These are phyloP conservation scores for Pavo muticus DNA, from an alignment of 2,113 vertebrate genomes.

Conservation along the genomic window DNA sequence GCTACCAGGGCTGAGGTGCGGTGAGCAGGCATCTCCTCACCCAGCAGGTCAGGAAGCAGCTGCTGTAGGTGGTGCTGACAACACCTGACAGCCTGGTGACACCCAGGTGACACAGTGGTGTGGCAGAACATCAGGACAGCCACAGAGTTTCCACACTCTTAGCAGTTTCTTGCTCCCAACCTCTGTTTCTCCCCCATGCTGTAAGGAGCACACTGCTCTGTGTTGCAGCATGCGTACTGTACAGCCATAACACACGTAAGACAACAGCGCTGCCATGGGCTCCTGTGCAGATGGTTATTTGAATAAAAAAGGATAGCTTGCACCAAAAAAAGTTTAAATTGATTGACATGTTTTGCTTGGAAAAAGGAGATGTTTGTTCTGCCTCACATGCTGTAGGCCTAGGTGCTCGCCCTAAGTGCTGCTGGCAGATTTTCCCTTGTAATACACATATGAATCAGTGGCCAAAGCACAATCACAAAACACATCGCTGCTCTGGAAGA, in stretches of 20 bases:
- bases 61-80: neutral
- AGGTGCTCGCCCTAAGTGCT: neutral
- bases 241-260: accelerated
- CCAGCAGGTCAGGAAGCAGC: neutral
- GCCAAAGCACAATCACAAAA: neutral
- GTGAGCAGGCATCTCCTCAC: neutral
- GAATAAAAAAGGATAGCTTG: neutral
- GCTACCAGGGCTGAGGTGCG: neutral
- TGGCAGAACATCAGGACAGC: neutral
- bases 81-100: neutral
- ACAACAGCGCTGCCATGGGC: neutral
- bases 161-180: neutral
- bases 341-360: constrained; percentile 23
- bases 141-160: neutral
- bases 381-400: neutral
- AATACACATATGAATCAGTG: neutral
- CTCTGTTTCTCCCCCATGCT: neutral
- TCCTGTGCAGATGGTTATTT: neutral
- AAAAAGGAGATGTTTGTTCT: neutral
- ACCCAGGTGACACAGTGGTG: neutral
- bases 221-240: accelerated
- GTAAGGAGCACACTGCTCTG: accelerated
- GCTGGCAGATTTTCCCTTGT: neutral
- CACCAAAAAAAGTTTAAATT: neutral
- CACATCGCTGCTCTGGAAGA: accelerated